Conservation (phyloP, 2,113 vertebrate species). For the Nettapus auritus region DNA sequence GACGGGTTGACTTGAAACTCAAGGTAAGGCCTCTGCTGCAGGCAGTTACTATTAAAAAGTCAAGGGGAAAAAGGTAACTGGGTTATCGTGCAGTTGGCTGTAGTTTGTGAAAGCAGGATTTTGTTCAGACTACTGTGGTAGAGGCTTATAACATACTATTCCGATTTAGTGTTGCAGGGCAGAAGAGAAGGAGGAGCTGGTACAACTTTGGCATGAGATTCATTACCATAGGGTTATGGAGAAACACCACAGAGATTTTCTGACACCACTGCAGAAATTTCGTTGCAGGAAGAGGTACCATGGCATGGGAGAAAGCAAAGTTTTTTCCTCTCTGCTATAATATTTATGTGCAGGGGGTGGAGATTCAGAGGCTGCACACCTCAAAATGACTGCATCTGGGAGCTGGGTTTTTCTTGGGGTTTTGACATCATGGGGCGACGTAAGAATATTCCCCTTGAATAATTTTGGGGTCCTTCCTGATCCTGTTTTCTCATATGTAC, state of each 20-base stretch:
- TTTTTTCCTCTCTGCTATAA: background rate
- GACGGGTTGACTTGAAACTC: background rate
- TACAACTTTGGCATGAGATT: conserved; percentile 75
- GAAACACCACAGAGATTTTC: background rate
- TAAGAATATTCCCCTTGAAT: background rate
- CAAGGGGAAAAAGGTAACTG: background rate
- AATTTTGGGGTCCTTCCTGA: background rate
- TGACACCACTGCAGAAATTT: conserved; percentile 74
- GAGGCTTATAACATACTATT: background rate
- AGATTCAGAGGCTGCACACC: background rate
- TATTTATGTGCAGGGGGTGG: background rate
- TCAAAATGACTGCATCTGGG: background rate
- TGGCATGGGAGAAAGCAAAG: fast-evolving
- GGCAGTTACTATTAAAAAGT: background rate
- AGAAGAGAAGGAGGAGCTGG: conserved; percentile 66
- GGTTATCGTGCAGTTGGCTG: background rate
- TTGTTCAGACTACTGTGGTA: background rate
- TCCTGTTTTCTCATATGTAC: background rate
- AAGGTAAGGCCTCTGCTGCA: background rate
- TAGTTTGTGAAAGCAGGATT: background rate
- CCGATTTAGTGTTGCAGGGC: conserved; percentile 48
- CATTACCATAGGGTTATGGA: conserved; percentile 61
- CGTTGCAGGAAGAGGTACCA: conserved; percentile 73
- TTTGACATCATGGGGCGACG: background rate
- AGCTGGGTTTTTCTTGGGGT: background rate